Conservation (phyloP, 2,888 invertebrate genomes). For the Volucella bombylans region DNA sequence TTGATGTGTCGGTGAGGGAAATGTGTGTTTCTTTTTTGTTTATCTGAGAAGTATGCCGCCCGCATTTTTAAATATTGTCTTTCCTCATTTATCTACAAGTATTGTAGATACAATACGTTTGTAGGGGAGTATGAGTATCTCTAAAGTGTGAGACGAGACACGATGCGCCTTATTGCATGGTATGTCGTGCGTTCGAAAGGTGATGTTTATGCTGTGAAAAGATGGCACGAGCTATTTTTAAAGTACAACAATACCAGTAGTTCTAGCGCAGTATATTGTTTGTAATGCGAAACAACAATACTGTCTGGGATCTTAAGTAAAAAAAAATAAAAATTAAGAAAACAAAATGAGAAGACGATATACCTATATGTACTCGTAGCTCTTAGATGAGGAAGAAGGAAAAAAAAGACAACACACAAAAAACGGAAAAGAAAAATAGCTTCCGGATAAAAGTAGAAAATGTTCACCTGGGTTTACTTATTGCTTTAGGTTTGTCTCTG, state of each 20-base stretch:
- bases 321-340: not conserved
- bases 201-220: constrained; percentile 50
- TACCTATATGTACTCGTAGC: too few species aligned
- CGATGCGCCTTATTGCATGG: constrained; percentile 33
- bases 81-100: constrained; percentile 56
- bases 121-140: not conserved
- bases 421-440: not conserved
- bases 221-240: constrained; percentile 72
- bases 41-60: constrained; percentile 55
- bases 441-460: not conserved
- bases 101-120: constrained; percentile 27
- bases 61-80: constrained; percentile 71
- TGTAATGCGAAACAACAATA: constrained; percentile 55
- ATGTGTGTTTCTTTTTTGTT: constrained; percentile 42
- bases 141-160: constrained; percentile 26
- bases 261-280: constrained; percentile 14
- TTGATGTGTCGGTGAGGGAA: constrained; percentile 56
- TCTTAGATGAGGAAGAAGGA: not conserved
- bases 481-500: constrained; percentile 14
- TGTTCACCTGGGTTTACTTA: constrained; percentile 66
- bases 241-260: constrained; percentile 42
- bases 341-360: not conserved
- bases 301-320: constrained; percentile 46
- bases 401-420: not conserved
- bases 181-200: constrained; percentile 55